Base-by-base conservation (phyloP, 2,113 vertebrate species). In the Cinclus mexicanus region DNA sequence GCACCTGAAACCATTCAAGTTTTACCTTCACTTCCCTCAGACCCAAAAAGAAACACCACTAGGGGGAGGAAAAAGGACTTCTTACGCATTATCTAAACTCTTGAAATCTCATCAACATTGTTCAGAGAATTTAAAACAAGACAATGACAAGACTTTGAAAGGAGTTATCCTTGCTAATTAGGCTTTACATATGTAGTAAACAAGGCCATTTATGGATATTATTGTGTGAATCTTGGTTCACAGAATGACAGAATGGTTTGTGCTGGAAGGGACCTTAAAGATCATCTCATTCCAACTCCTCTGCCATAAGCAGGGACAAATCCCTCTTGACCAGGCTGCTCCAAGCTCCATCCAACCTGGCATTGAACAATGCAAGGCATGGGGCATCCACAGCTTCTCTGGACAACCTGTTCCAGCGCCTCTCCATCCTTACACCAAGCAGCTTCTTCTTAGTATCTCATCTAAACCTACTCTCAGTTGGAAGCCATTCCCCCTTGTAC, bases 321-420 rank as follows among this genome's bases (percentile, higher is more conserved):
- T 31, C 10, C 7, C 29, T 47, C 47, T 41, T 22, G 4, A 3
- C 9, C 29, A 42, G 31, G 17, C 2, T 77, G 63, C 25, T 56
- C 25, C 0, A 0, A 69, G 55, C 47, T 26, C 41, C 31, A 33
- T 26, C 14, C 55, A 63, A 10, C 46, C 35, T n/a, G 23, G 37
- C 37, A 42, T n/a, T 42, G 37, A 78, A 63, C 18, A 52, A 0
- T 63, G 37, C 29, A 37, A 78, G 17, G 37, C 18, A 63, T 1
- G 11, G 23, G 29, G 4, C 13, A 52, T 17, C 23, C 75, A 77
- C 35, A 77, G 35, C 35, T 33, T 50, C 35, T 41, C 46, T 41
- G 74, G 17, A 50, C 39, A 65, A 53, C 5, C 14, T 42, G 47
- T 42, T n/a, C 35, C 31, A 53, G 11, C 42, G 39, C 60, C 31